Evolutionary conservation across 2,113 vertebrate species (phyloP), one percentile per base, ranked within the genome.

Genomic region (Empidonax alnorum): DNA sequence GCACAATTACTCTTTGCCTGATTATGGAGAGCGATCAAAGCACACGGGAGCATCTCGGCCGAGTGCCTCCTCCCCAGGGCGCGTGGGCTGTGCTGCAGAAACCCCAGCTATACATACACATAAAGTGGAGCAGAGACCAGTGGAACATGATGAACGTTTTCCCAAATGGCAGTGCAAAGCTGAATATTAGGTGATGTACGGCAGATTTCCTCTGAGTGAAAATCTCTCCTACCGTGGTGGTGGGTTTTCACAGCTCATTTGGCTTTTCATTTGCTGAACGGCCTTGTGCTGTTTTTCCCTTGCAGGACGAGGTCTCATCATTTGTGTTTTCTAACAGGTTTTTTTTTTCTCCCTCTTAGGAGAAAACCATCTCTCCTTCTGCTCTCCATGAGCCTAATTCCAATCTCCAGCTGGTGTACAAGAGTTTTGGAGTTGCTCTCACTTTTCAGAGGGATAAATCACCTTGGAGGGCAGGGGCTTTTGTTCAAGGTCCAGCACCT

Each of bases 181-280:
- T 68, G 93, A 80, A n/a, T 89, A 77, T 89, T 77, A 66, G 90
- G 94, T 77, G 80, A 97, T 95, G 95, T 93, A 95, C 76, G 39
- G 91, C 46, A 11, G 96, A 84, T 94, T 90, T 56, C 53, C 67
- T 93, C 49, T 23, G 28, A 89, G 90, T 69, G 84, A 88, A 97
- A 97, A 95, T 87, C 93, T 91, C 93, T 93, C 74, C 50, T 87
- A 62, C 56, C 49, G 41, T 5, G 9, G 78, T 46, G 72, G 81
- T 65, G 63, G 35, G n/a, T 63, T 91, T 94, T 89, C 82, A 89
- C 94, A 96, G 81, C 86, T 96, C 92, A 89, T 96, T 94, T 91
- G 87, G 87, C 75, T 94, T 93, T 87, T 82, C 75, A 75, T 94
- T 90, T 93, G 91, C 85, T 81, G 91, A 86, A 86, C 3, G 3